Conservation (phyloP, 2,888 invertebrate species). For the Chromoteleia sp. region DNA sequence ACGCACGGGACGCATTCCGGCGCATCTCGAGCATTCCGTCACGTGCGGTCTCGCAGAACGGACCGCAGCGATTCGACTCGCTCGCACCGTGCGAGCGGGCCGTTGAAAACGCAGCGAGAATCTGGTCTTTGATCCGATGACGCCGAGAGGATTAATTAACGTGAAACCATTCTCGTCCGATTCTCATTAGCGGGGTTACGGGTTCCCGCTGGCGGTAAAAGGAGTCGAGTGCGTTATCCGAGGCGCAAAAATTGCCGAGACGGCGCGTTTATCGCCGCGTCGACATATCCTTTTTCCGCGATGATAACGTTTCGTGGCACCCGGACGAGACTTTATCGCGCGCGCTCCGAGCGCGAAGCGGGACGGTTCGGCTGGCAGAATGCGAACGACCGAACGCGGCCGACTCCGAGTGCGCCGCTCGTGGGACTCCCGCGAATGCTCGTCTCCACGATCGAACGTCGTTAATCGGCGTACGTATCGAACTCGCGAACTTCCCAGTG, state of each 20-base stretch:
- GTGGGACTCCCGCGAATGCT: neutral
- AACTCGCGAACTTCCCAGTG: too few species aligned
- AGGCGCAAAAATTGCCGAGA: constrained; percentile 46
- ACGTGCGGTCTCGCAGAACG: too few species aligned
- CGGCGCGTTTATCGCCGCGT: constrained; percentile 36
- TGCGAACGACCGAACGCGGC: neutral
- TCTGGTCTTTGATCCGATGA: neutral
- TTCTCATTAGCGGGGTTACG: constrained; percentile 18
- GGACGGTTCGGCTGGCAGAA: constrained; percentile 10
- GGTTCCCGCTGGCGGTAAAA: constrained; percentile 35
- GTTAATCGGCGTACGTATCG: too few species aligned
- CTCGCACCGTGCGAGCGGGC: neutral
- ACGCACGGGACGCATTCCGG: too few species aligned
- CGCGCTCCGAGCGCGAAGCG: constrained; percentile 15
- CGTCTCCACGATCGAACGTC: neutral
- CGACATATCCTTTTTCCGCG: constrained; percentile 46
- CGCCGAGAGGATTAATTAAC: constrained; percentile 25
- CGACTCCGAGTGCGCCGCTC: neutral
- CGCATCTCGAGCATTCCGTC: too few species aligned
- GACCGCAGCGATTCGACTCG: neutral
- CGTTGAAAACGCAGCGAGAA: constrained; percentile 5
- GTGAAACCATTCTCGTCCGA: constrained; percentile 17
- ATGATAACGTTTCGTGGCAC: constrained; percentile 37
- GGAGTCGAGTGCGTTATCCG: constrained; percentile 23
- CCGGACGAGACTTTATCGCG: constrained; percentile 35